Evolutionary conservation across 2,888 invertebrate species (phyloP).

Genomic region (Notodonta dromedarius): DNA sequence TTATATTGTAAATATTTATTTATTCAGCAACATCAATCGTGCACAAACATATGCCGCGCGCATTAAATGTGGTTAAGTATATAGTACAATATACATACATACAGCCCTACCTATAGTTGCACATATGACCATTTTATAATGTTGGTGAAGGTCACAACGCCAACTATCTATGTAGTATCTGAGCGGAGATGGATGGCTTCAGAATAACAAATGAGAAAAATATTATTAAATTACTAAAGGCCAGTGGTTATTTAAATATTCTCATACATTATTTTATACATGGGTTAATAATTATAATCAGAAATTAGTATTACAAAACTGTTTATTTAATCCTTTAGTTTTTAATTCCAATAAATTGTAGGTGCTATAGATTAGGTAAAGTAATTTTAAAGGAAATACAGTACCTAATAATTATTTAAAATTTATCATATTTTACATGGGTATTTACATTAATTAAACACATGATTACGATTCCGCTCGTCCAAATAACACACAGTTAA

Average conservation of each 20-base stretch:
- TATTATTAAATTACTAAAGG: conserved; percentile 17
- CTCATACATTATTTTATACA: no score
- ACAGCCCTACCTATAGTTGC: conserved; percentile 10
- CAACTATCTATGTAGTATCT: conserved; percentile 31
- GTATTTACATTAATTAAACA: no score
- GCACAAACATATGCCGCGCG: conserved; percentile 6
- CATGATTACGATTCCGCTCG: no score
- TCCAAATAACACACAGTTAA: background rate
- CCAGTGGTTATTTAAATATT: background rate
- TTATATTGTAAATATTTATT: no score
- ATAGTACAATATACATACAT: conserved; percentile 9
- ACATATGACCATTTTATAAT: conserved; percentile 17
- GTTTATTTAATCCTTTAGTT: no score
- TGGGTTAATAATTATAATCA: no score
- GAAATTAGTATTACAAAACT: no score
- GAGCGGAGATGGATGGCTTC: conserved; percentile 37
- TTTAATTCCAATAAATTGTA: no score
- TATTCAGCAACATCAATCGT: conserved; percentile 21
- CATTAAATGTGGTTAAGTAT: conserved; percentile 22
- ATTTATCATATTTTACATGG: no score
- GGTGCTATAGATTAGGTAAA: no score
- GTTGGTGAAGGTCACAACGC: conserved; percentile 47
- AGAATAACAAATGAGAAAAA: conserved; percentile 45
- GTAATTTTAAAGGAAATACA: no score
- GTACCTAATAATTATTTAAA: no score